Evolutionary conservation across 2,113 vertebrate species (phyloP), one percentile per base, ranked within the genome.

Genomic region (Semicossyphus pulcher): DNA sequence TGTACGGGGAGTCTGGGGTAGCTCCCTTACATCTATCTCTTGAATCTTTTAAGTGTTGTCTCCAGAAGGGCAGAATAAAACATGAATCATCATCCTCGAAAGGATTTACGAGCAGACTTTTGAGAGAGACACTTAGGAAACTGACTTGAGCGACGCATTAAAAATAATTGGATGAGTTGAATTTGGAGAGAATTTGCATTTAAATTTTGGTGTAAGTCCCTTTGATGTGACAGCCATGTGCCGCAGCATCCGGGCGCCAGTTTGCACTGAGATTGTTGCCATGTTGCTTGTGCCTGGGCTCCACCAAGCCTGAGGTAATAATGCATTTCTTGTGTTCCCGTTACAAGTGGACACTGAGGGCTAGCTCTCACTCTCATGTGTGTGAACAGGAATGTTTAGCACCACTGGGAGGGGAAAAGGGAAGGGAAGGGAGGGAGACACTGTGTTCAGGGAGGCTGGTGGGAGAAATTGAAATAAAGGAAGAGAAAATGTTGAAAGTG

Each of bases 261-360:
- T 84, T 73, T 72, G 76, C 61, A 32, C 36, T 39, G 77, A 72
- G 75, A 74, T 77, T 44, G 54, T 74, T 73, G 71, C 57, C 64
- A 66, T 16, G 26, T 67, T 44, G 52, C 63, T 41, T 76, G 76
- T 49, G 59, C 59, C 21, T 39, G 58, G 58, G 53, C 42, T 53
- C 83, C 74, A 10, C 29, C 0, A 79, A 78, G 63, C 83, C 61
- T 0, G 52, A 83, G 75, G 87, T 78, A 89, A 81, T 89, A 91
- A 92, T 91, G 91, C 88, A 86, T 80, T 92, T 92, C 83, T 82
- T 80, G 80, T 91, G 91, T 92, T 89, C 83, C 72, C 69, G 78
- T 84, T 80, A 72, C 48, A 66, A 80, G 86, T 88, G 84, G 85
- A 86, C 88, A 78, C 80, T 0, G 42, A 83, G 87, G 80, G 73